Percentiles rank a stretch among this genome's conserved stretches.
Evolutionary conservation across 2,888 invertebrate genomes (phyloP).

Genomic region (Xylota sylvarum): DNA sequence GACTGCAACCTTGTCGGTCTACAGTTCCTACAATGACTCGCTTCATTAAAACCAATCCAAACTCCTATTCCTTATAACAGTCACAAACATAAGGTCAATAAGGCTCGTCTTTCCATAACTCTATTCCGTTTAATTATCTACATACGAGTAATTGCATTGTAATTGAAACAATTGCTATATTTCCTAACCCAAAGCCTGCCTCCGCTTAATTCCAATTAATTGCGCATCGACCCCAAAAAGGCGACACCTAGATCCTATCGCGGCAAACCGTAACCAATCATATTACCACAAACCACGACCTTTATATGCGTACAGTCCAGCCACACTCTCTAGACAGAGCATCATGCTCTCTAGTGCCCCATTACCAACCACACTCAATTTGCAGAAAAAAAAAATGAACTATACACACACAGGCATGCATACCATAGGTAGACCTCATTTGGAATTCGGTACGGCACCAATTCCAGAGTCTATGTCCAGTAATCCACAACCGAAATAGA

Average conservation of each 20-base stretch:
- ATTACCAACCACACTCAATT: constrained; percentile 62
- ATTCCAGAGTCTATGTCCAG: constrained; percentile 36
- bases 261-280: constrained; percentile 65
- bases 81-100: not conserved
- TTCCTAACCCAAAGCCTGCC: constrained; percentile 5
- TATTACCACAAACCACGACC: constrained; percentile 71
- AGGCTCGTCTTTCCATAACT: not conserved
- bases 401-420: constrained; percentile 13
- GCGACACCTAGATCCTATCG: constrained; percentile 73
- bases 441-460: constrained; percentile 50
- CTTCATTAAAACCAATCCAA: not conserved
- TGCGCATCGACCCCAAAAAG: constrained; percentile 62
- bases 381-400: constrained; percentile 45
- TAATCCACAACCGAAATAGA: constrained; percentile 48
- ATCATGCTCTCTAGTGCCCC: constrained; percentile 47
- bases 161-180: constrained; percentile 41
- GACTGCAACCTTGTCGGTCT: no score
- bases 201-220: constrained; percentile 65
- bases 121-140: constrained; percentile 31
- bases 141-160: constrained; percentile 59
- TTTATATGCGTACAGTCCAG: constrained; percentile 50
- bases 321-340: constrained; percentile 7
- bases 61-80: not conserved
- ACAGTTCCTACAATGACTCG: no score
- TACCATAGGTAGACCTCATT: not conserved